Conservation (phyloP, 2,797 vertebrate species). For the Neosilurus mollespiculum region DNA sequence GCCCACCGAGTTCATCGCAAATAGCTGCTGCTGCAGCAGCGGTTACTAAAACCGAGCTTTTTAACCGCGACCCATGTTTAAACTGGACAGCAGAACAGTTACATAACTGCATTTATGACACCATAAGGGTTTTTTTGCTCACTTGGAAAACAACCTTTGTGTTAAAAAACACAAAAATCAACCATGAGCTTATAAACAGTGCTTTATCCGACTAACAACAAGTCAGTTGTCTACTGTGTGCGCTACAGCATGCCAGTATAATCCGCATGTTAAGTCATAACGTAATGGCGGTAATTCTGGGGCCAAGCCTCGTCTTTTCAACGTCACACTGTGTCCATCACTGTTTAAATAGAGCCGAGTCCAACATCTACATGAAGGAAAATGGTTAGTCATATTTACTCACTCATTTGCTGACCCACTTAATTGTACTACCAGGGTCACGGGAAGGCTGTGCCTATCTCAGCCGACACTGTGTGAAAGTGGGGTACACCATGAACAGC, state of each 20-base stretch:
- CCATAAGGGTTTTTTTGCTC: neutral
- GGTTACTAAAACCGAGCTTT: slow-evolving; percentile 18
- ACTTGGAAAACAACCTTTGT: neutral
- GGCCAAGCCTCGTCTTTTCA: no score
- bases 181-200: neutral
- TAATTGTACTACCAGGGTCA: no score
- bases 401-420: no score
- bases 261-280: no score
- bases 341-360: no score
- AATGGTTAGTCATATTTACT: no score
- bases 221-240: neutral
- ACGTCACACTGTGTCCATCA: no score
- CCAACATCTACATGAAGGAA: no score
- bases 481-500: no score
- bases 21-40: slow-evolving; percentile 28
- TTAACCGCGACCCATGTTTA: slow-evolving; percentile 6
- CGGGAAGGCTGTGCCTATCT: no score
- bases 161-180: neutral
- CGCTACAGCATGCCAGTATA: neutral
- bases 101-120: slow-evolving; percentile 20
- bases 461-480: no score
- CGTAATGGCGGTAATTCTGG: no score
- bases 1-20: slow-evolving; percentile 1
- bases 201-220: neutral
- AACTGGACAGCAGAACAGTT: neutral